These are phyloP conservation scores for Elymnias hypermnestra DNA, from an alignment of 1,140 invertebrate species.

Conservation along the genomic window DNA sequence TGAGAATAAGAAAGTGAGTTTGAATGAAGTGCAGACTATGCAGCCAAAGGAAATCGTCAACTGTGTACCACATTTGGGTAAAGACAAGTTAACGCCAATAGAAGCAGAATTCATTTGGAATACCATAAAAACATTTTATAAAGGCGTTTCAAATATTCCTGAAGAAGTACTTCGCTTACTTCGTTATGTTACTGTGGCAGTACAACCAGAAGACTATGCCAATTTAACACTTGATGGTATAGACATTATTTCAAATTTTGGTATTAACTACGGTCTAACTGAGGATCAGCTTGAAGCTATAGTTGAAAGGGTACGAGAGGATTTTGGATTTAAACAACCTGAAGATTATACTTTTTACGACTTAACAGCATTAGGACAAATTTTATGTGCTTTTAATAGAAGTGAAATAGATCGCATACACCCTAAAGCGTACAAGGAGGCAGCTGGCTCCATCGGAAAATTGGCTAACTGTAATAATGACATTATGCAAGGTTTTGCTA, in stretches of 20 bases:
- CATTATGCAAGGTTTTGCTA: slow-evolving; percentile 53
- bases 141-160: slow-evolving; percentile 52
- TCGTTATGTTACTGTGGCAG: slow-evolving; percentile 64
- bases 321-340: slow-evolving; percentile 70
- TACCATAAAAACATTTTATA: slow-evolving; percentile 37
- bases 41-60: slow-evolving; percentile 39
- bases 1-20: slow-evolving; percentile 24
- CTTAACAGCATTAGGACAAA: slow-evolving; percentile 63
- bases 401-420: slow-evolving; percentile 68
- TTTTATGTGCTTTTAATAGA: slow-evolving; percentile 70
- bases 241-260: slow-evolving; percentile 72
- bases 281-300: slow-evolving; percentile 56
- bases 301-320: slow-evolving; percentile 57
- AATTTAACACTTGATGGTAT: slow-evolving; percentile 70
- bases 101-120: slow-evolving; percentile 59
- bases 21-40: slow-evolving; percentile 42
- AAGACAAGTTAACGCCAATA: slow-evolving; percentile 26
- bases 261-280: slow-evolving; percentile 60
- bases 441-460: slow-evolving; percentile 51
- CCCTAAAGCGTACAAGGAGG: slow-evolving; percentile 65
- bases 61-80: slow-evolving; percentile 51
- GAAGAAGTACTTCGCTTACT: slow-evolving; percentile 56
- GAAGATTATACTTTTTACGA: slow-evolving; percentile 74
- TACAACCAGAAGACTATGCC: slow-evolving; percentile 54
- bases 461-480: slow-evolving; percentile 55